A percentile compares a stretch with the other conserved stretches of the same genome.
These are phyloP conservation scores for Papilio xuthus DNA, from an alignment of 1,140 invertebrate species.

Conservation along the genomic window DNA sequence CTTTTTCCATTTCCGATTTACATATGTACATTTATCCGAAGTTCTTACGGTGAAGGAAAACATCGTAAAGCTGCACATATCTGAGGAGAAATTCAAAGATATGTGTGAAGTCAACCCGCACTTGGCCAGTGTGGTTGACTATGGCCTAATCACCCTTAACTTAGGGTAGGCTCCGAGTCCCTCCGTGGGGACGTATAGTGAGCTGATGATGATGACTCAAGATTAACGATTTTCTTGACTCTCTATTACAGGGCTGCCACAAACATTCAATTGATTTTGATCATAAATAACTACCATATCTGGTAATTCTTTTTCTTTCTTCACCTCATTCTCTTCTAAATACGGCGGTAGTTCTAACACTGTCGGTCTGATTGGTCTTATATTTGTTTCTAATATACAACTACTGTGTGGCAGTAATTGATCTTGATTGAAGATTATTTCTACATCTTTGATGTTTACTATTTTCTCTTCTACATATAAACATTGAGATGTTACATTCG, in stretches of 20 bases:
- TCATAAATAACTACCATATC: slow-evolving; percentile 47
- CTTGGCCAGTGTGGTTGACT: too few relatives aligned
- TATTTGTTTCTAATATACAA: slow-evolving; percentile 12
- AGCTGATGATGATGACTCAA: too few relatives aligned
- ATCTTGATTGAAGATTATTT: slow-evolving; percentile 41
- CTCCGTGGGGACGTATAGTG: too few relatives aligned
- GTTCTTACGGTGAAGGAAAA: too few relatives aligned
- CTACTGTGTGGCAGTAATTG: slow-evolving; percentile 7
- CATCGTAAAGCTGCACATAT: too few relatives aligned
- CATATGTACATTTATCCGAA: too few relatives aligned
- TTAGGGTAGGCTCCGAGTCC: too few relatives aligned
- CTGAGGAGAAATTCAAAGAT: too few relatives aligned
- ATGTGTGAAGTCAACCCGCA: too few relatives aligned
- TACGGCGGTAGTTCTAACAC: slow-evolving; percentile 21
- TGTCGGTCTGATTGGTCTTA: slow-evolving; percentile 22
- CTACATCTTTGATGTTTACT: slow-evolving; percentile 39
- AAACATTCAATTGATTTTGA: slow-evolving; percentile 41
- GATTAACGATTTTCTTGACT: background rate
- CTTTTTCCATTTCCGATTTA: too few relatives aligned
- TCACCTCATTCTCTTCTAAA: slow-evolving; percentile 27
- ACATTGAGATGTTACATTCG: background rate
- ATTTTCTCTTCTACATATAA: background rate
- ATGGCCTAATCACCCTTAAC: too few relatives aligned
- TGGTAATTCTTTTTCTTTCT: slow-evolving; percentile 30
- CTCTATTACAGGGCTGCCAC: slow-evolving; percentile 44